These are phyloP conservation scores for Fragum fragum DNA, from an alignment of 2,888 invertebrate genomes.

Conservation along the genomic window DNA sequence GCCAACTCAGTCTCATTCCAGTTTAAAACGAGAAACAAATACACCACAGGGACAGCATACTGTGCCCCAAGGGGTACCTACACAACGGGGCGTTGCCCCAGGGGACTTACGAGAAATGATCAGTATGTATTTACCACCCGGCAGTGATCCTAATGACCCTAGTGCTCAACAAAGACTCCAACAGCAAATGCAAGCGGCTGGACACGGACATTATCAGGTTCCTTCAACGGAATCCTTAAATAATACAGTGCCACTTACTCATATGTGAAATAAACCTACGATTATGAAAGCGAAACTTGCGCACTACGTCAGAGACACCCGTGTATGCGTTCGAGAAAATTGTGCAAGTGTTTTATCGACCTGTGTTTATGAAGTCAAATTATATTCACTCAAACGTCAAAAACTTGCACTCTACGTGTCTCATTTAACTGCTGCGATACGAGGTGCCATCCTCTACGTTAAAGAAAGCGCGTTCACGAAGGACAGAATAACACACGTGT, in stretches of 20 bases:
- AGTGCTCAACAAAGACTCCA: constrained; percentile 77
- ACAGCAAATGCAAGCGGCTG: constrained; percentile 74
- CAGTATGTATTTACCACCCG: constrained; percentile 91
- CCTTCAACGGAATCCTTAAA: constrained; percentile 88
- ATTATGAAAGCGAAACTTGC: not conserved
- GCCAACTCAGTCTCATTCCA: constrained; percentile 72
- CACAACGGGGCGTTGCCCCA: constrained; percentile 68
- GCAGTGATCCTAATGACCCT: constrained; percentile 84
- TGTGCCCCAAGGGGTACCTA: constrained; percentile 83
- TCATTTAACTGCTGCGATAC: too few relatives aligned
- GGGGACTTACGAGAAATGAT: constrained; percentile 92
- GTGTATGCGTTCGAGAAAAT: constrained; percentile 34
- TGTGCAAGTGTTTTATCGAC: not conserved
- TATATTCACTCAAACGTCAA: not conserved
- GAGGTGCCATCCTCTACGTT: not conserved
- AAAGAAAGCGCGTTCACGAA: not conserved
- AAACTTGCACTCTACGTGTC: not conserved
- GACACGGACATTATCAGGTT: constrained; percentile 80
- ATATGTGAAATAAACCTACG: constrained; percentile 88
- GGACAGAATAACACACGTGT: not conserved
- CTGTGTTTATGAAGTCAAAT: not conserved
- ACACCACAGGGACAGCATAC: constrained; percentile 87
- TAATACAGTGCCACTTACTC: constrained; percentile 90
- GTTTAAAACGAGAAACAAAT: constrained; percentile 78
- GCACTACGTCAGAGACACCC: constrained; percentile 1